These are phyloP conservation scores for Rhaphigaster nebulosa DNA, from an alignment of 2,888 invertebrate genomes.

Conservation along the genomic window DNA sequence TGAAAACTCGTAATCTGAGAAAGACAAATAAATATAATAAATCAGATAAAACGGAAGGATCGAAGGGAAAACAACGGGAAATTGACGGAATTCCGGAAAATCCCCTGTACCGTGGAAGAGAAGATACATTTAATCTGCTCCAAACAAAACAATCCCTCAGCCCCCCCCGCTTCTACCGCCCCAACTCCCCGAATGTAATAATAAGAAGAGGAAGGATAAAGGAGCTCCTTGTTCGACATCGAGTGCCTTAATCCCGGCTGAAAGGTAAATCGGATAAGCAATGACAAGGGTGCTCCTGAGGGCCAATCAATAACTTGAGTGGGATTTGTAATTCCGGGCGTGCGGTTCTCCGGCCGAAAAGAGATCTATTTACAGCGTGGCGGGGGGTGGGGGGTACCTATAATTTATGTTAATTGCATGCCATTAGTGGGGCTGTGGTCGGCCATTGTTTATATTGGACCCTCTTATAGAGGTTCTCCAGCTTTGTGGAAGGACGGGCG, in stretches of 20 bases:
- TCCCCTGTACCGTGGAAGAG: conserved; percentile 35
- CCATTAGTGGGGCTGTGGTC: conserved; percentile 32
- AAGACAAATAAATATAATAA: conserved; percentile 46
- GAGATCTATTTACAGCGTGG: conserved; percentile 27
- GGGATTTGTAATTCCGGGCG: conserved; percentile 38
- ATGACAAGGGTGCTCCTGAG: conserved; percentile 32
- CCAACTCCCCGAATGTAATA: conserved; percentile 1
- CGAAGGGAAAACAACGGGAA: conserved; percentile 48
- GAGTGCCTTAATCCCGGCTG: conserved; percentile 36
- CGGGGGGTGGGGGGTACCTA: not conserved
- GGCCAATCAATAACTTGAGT: conserved; percentile 24
- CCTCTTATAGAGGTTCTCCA: conserved; percentile 37
- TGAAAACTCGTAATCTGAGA: conserved; percentile 21
- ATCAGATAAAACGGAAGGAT: conserved; percentile 33
- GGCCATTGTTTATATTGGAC: conserved; percentile 43
- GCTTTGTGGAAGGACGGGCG: conserved; percentile 20
- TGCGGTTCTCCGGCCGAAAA: conserved; percentile 25
- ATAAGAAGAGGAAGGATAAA: conserved; percentile 39
- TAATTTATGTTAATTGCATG: conserved; percentile 49
- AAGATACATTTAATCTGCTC: conserved; percentile 49
- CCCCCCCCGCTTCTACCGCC: not conserved
- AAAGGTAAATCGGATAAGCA: conserved; percentile 50
- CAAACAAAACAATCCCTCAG: conserved; percentile 48
- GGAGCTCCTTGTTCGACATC: conserved; percentile 41
- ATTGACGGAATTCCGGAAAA: conserved; percentile 44